Conservation (phyloP, 2,113 vertebrate genomes). For the Tenrec ecaudatus region DNA sequence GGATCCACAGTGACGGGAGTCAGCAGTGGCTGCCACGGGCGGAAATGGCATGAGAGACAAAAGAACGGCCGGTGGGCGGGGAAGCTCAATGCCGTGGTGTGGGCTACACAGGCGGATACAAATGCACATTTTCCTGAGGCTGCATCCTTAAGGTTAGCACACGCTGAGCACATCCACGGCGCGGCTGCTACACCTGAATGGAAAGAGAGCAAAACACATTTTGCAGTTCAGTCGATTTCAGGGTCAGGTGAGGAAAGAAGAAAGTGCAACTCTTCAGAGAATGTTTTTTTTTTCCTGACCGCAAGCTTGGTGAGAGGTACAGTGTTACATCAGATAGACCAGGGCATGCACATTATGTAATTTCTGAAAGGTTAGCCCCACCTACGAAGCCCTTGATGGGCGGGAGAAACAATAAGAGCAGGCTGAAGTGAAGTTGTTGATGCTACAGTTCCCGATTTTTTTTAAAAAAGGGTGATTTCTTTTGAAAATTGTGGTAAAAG, state of each 20-base stretch:
- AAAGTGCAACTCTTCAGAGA: slow-evolving; percentile 33
- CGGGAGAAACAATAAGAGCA: slow-evolving; percentile 54
- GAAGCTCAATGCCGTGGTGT: background rate
- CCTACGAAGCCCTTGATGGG: slow-evolving; percentile 33
- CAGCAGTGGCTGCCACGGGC: background rate
- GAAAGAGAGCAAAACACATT: background rate
- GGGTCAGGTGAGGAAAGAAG: slow-evolving; percentile 58
- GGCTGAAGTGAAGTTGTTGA: slow-evolving; percentile 27
- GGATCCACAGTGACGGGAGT: background rate
- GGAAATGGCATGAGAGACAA: background rate
- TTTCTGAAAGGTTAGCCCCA: slow-evolving; percentile 52
- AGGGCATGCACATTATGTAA: background rate
- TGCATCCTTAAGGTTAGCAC: background rate
- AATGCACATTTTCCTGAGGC: background rate
- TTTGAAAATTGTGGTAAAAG: slow-evolving; percentile 18
- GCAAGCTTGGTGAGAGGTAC: slow-evolving; percentile 13
- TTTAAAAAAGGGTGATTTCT: slow-evolving; percentile 27
- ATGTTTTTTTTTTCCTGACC: slow-evolving; percentile 41
- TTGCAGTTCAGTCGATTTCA: background rate
- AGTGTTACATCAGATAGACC: slow-evolving; percentile 55
- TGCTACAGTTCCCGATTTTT: slow-evolving; percentile 57
- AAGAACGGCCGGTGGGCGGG: background rate
- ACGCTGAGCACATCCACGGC: background rate
- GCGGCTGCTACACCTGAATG: background rate
- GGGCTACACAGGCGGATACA: background rate